phyloP scores from a whole-genome alignment of 2,797 vertebrate species.

The Poeciliopsis turneri region DNA sequence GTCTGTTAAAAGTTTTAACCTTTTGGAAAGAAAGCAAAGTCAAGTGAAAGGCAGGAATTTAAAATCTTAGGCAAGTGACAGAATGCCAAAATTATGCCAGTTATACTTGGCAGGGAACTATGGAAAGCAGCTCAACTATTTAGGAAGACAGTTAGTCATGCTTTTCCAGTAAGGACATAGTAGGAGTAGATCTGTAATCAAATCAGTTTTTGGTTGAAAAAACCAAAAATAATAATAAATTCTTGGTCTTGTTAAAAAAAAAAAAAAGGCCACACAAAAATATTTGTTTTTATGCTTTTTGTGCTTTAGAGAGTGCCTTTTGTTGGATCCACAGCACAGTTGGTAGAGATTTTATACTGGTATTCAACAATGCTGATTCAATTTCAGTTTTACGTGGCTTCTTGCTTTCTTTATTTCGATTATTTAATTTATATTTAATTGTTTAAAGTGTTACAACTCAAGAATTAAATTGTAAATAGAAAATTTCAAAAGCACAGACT shows the following conservation, averaged over 20 bases:
- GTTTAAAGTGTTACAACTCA: background rate
- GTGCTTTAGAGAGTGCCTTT: background rate
- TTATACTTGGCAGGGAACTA: conserved; percentile 19
- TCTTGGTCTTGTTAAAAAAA: background rate
- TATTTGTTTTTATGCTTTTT: background rate
- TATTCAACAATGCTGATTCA: background rate
- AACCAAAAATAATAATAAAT: too few relatives aligned
- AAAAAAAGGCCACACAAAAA: background rate
- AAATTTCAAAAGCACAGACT: background rate
- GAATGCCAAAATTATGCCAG: conserved; percentile 25
- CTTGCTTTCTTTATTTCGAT: background rate
- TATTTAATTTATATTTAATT: background rate
- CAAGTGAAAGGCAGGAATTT: conserved; percentile 28
- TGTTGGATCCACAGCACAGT: background rate
- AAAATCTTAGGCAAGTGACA: conserved; percentile 24
- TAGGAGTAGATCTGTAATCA: background rate
- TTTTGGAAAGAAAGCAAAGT: conserved; percentile 44
- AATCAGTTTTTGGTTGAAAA: background rate
- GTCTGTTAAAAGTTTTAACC: conserved; percentile 41
- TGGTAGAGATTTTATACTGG: background rate
- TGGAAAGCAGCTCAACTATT: conserved; percentile 18
- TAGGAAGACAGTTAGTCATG: background rate
- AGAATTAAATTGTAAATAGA: background rate
- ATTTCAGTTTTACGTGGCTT: background rate
- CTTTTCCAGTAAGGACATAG: background rate